Evolutionary conservation across 1,140 invertebrate genomes (phyloP), one percentile per base, ranked within the genome.

Genomic region (Micrasema minimum): DNA sequence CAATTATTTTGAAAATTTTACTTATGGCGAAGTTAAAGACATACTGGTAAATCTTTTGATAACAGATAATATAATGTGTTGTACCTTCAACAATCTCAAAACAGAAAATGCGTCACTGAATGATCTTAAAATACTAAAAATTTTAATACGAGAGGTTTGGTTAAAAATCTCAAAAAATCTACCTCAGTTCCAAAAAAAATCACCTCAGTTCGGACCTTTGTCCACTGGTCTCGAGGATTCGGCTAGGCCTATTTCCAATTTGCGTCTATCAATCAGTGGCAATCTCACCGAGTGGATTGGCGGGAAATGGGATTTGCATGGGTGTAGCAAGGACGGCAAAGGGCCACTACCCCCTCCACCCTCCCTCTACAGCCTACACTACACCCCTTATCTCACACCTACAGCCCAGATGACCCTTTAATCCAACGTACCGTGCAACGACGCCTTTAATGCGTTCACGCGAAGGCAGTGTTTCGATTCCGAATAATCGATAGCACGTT

Each of bases 261-360:
- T 87, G 81, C 85, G 84, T 85, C 85, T 86, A 87, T 88, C 87
- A 87, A 87, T 88, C 85, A 85, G 81, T 81, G 83, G 83, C 85
- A 87, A 87, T 87, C 85, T 82, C 83, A 77, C 80, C 82, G 83
- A 86, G 84, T 86, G 85, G 86, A 87, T 88, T 87, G 87, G 83
- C 78, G 78, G 79, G 80, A 85, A 87, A 87, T 87, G 85, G 84
- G 87, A 87, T 88, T 88, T 87, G 86, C 86, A 87, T 88, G 85
- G 83, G 80, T 79, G 77, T 59, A 59, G 31, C 53, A 77, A 38
- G 62, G 43, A 43, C 31, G n/a, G 46, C 31, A 55, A 55, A 77
- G 77, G 76, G 76, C 62, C 18, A 38, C 55, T 59, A 74, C 55
- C 37, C 37, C 9, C 14, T 16, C 31, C 10, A 16, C 55, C 31